phyloP scores from a whole-genome alignment of 2,113 vertebrate species.

The mouse (Mus musculus) region GRCm39 chr1:34061001-34061500 shows the following conservation, averaged over 20 bases:
- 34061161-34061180: neutral
- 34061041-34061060: constrained; percentile 37
- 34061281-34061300: neutral
- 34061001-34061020: constrained; percentile 24
- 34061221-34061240: constrained; percentile 28
- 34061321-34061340: neutral
- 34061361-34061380: constrained; percentile 26
- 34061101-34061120: neutral
- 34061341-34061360: neutral
- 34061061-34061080: constrained; percentile 11
- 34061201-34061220: constrained; percentile 33
- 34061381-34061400: neutral
- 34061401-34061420: constrained; percentile 14
- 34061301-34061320: constrained; percentile 10
- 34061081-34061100: neutral
- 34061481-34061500: too few relatives aligned
- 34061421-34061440: neutral
- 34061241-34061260: constrained; percentile 63
- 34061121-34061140: neutral
- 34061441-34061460: too few relatives aligned
- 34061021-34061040: neutral
- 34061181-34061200: neutral
- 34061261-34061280: neutral
- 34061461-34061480: neutral
- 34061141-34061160: neutral